Evolutionary conservation across 64 coral and sea anemone species (phyloP).

Genomic region (Anthopleura sola): DNA sequence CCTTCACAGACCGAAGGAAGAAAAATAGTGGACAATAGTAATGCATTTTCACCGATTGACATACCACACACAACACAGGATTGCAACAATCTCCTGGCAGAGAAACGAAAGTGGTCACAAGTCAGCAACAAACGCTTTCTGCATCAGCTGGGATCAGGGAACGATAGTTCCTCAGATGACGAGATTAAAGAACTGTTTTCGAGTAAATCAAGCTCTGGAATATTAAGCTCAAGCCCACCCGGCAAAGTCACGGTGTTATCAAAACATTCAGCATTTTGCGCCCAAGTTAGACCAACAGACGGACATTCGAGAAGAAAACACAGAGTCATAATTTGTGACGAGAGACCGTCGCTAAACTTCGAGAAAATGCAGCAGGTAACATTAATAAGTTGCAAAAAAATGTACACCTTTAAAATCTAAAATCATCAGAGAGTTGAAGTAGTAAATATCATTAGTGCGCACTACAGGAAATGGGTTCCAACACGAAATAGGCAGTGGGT

Average conservation of each 20-base stretch:
- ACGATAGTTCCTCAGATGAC: constrained; percentile 96
- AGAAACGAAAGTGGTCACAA: constrained; percentile 99
- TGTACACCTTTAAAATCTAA: background rate
- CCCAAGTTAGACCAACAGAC: constrained; percentile 71
- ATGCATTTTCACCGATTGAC: constrained; percentile 36
- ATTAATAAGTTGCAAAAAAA: background rate
- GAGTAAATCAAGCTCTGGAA: constrained; percentile 43
- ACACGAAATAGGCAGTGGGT: background rate
- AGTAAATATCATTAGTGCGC: background rate
- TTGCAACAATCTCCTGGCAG: constrained; percentile 40
- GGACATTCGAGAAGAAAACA: constrained; percentile 91
- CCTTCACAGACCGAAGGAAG: constrained; percentile 20
- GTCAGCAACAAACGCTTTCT: constrained; percentile 62
- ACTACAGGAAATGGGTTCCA: background rate
- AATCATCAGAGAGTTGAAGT: background rate
- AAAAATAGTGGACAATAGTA: constrained; percentile 18
- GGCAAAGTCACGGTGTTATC: constrained; percentile 86
- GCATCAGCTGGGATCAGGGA: constrained; percentile 74
- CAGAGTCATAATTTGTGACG: constrained; percentile 60
- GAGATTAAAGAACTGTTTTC: constrained; percentile 96
- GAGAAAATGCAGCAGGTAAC: constrained; percentile 99
- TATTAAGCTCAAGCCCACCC: constrained; percentile 81
- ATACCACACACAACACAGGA: constrained; percentile 6
- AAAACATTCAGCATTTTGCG: constrained; percentile 72
- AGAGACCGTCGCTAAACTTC: constrained; percentile 90